Conservation (phyloP, 1,140 invertebrate genomes). For the Bombus haemorrhoidalis region DNA sequence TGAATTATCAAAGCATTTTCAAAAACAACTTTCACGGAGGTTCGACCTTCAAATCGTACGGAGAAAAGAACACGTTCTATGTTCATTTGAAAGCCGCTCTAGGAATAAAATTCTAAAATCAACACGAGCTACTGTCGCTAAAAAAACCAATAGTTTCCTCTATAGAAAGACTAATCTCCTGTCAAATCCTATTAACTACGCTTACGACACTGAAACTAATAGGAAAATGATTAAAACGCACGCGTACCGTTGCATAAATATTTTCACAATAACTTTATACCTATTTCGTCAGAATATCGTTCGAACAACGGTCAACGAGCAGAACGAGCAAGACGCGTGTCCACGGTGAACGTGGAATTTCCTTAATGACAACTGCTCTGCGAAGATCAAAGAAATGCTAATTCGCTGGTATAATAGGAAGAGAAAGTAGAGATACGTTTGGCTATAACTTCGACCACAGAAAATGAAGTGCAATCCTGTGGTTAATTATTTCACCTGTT, state of each 20-base stretch:
- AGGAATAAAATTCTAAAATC: neutral
- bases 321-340: neutral
- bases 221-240: neutral
- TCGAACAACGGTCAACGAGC: neutral
- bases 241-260: neutral
- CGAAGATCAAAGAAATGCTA: slow-evolving; percentile 15
- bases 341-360: neutral
- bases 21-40: too few relatives aligned
- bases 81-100: neutral
- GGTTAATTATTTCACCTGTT: too few relatives aligned
- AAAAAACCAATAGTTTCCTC: too few relatives aligned
- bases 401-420: slow-evolving; percentile 13
- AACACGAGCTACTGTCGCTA: too few relatives aligned
- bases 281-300: neutral
- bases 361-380: neutral
- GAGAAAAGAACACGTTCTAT: too few relatives aligned
- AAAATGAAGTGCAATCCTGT: neutral
- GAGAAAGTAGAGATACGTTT: slow-evolving; percentile 3
- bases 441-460: neutral
- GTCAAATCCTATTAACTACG: too few relatives aligned
- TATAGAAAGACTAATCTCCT: too few relatives aligned
- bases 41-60: too few relatives aligned
- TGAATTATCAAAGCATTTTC: too few relatives aligned
- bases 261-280: neutral
- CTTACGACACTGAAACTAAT: neutral